Evolutionary conservation across 2,888 invertebrate species (phyloP).

Genomic region (Bursaphelenchus okinawaensis): DNA sequence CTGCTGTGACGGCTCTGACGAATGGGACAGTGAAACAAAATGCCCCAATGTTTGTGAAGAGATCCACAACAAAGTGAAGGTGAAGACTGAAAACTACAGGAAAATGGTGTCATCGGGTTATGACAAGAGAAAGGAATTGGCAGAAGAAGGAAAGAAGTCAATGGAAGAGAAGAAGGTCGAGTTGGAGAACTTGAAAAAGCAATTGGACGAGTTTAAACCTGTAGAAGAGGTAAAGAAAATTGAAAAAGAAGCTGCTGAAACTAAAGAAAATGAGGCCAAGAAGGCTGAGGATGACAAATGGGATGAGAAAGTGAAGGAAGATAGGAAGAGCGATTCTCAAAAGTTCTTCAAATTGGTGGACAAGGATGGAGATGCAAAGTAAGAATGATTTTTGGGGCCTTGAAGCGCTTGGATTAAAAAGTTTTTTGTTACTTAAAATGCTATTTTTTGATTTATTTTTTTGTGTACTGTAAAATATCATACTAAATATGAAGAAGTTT

Average conservation of each 20-base stretch:
- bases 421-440: too few relatives aligned
- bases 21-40: constrained; percentile 61
- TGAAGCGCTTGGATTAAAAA: too few relatives aligned
- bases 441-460: constrained; percentile 6
- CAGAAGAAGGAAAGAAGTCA: constrained; percentile 71
- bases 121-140: constrained; percentile 70
- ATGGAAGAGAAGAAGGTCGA: constrained; percentile 65
- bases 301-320: constrained; percentile 59
- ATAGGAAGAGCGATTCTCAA: constrained; percentile 44
- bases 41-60: constrained; percentile 77
- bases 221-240: constrained; percentile 63
- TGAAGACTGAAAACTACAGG: constrained; percentile 66
- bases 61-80: constrained; percentile 62
- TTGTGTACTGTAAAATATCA: too few relatives aligned
- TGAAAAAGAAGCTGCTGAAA: constrained; percentile 69
- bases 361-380: constrained; percentile 71
- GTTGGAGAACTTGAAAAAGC: constrained; percentile 66
- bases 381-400: too few relatives aligned
- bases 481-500: too few relatives aligned
- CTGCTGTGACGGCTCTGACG: constrained; percentile 67
- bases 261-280: constrained; percentile 69
- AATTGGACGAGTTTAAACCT: constrained; percentile 69
- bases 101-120: constrained; percentile 66
- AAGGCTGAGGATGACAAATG: constrained; percentile 67
- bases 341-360: constrained; percentile 74